phyloP scores from a whole-genome alignment of 2,797 vertebrate genomes.

The Mus minutoides region DNA sequence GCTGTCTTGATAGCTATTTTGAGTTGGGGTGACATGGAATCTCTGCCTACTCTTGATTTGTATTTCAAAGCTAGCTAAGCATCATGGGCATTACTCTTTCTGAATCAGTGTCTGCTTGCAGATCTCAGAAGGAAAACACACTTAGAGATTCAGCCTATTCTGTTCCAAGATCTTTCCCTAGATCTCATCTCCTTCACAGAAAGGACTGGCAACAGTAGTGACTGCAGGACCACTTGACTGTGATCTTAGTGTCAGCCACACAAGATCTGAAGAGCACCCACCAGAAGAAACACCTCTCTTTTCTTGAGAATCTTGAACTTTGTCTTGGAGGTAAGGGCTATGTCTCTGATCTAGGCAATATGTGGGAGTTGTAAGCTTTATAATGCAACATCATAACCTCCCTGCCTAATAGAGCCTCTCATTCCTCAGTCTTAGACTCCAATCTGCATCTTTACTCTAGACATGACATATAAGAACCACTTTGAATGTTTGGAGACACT shows the following conservation, averaged over 20 bases:
- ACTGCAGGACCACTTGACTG: neutral
- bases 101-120: neutral
- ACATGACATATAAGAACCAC: neutral
- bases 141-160: neutral
- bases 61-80: neutral
- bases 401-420: neutral
- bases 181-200: neutral
- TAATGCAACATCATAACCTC: neutral
- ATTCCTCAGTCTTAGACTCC: neutral
- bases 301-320: neutral
- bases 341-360: neutral
- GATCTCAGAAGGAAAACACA: neutral
- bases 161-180: neutral
- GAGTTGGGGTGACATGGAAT: neutral
- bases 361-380: neutral
- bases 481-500: neutral
- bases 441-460: neutral
- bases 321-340: conserved; percentile 35
- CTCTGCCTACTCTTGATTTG: neutral
- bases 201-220: neutral
- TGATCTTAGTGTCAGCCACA: neutral
- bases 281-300: neutral
- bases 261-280: neutral
- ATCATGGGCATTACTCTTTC: neutral
- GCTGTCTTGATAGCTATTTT: neutral